Percentiles rank a stretch among this genome's conserved stretches.
These are phyloP conservation scores for Heliornis fulica DNA, from an alignment of 2,113 vertebrate species.

Conservation along the genomic window DNA sequence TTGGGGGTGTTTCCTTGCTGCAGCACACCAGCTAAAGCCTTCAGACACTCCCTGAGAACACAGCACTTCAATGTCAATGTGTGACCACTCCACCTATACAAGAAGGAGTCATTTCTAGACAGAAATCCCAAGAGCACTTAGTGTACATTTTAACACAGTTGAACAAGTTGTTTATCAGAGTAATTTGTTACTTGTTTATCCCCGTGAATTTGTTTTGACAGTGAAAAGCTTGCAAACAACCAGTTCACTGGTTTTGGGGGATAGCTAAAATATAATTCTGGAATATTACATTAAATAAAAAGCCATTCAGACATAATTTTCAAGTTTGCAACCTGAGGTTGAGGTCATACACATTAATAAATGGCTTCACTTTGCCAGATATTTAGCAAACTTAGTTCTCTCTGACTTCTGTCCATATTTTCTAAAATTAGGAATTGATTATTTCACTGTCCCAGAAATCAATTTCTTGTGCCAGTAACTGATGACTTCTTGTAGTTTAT, in stretches of 20 bases:
- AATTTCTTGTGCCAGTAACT: neutral
- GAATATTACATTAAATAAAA: neutral
- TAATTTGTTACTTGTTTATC: neutral
- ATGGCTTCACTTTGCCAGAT: neutral
- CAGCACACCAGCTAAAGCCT: neutral
- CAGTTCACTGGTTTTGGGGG: neutral
- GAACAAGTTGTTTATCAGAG: neutral
- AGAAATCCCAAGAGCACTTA: neutral
- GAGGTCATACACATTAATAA: neutral
- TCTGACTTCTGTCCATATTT: neutral
- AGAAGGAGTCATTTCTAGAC: neutral
- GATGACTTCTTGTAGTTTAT: neutral
- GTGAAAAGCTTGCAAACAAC: neutral
- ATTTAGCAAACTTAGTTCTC: neutral
- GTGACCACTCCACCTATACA: neutral
- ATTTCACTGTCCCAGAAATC: neutral
- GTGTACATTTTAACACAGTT: neutral
- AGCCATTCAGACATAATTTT: neutral
- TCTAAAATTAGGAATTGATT: neutral
- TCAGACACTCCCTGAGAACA: neutral
- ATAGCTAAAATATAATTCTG: neutral
- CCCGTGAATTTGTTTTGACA: neutral
- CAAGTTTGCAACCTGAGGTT: neutral
- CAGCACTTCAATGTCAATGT: neutral
- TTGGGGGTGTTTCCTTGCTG: neutral